Evolutionary conservation across 2,888 invertebrate species (phyloP).

Genomic region (Eutolmus rufibarbis): DNA sequence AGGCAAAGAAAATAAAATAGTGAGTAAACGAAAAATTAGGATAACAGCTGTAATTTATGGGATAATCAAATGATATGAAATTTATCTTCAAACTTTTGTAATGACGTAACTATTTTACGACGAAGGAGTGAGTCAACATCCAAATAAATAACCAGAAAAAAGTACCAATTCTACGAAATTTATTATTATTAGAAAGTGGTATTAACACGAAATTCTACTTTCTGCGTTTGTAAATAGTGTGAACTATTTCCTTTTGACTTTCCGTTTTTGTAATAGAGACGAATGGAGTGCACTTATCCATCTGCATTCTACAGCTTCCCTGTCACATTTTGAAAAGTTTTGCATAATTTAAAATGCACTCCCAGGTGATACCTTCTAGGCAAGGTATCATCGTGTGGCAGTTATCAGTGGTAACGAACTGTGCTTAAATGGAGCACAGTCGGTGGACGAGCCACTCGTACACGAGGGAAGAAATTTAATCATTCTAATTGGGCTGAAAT

Average conservation of each 20-base stretch:
- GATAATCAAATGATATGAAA: neutral
- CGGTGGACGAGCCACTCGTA: neutral
- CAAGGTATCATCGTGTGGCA: neutral
- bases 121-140: neutral
- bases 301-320: neutral
- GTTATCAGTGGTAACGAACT: neutral
- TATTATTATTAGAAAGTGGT: neutral
- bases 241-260: neutral
- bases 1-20: neutral
- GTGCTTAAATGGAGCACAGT: neutral
- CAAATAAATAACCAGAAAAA: neutral
- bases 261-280: neutral
- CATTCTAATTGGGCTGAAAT: neutral
- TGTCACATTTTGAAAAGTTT: neutral
- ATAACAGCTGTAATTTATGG: neutral
- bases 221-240: neutral
- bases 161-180: neutral
- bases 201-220: neutral
- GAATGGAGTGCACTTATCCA: neutral
- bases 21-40: neutral
- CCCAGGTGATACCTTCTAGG: neutral
- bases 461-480: slow-evolving; percentile 6
- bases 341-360: neutral
- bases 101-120: neutral
- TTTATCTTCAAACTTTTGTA: neutral